These are phyloP conservation scores for Acrocephalus kingi DNA, from an alignment of 2,113 vertebrate species.

Conservation along the genomic window DNA sequence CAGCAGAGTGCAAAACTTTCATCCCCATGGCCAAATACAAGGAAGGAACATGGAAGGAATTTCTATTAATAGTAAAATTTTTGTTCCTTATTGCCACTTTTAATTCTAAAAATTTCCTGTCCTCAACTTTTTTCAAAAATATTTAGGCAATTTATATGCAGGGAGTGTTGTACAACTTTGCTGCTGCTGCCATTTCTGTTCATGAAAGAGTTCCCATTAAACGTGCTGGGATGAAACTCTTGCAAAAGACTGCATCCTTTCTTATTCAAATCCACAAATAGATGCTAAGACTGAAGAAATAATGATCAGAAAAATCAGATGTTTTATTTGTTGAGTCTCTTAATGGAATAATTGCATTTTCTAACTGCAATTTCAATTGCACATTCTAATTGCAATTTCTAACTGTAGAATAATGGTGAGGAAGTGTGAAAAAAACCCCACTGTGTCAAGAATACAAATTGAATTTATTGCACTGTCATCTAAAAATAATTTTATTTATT, in stretches of 20 bases:
- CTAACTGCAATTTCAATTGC: background rate
- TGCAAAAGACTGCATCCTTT: background rate
- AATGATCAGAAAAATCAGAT: background rate
- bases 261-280: background rate
- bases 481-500: background rate
- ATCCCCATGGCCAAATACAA: background rate
- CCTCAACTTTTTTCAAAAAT: background rate
- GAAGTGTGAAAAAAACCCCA: rapidly evolving
- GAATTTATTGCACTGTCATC: background rate
- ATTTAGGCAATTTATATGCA: background rate
- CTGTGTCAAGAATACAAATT: background rate
- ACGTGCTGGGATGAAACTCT: background rate
- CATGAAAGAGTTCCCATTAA: background rate
- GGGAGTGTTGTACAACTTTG: background rate
- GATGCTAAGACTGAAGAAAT: background rate
- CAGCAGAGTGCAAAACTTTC: background rate
- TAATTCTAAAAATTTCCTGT: background rate
- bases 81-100: background rate
- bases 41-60: background rate
- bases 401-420: background rate
- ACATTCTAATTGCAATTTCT: background rate
- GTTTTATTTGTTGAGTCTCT: background rate
- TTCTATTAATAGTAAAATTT: background rate
- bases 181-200: background rate
- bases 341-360: background rate